A percentile compares a stretch with the other conserved stretches of the same genome.
phyloP scores from a whole-genome alignment of 53 echinoderm and acorn worm genomes.

The Crossaster papposus region DNA sequence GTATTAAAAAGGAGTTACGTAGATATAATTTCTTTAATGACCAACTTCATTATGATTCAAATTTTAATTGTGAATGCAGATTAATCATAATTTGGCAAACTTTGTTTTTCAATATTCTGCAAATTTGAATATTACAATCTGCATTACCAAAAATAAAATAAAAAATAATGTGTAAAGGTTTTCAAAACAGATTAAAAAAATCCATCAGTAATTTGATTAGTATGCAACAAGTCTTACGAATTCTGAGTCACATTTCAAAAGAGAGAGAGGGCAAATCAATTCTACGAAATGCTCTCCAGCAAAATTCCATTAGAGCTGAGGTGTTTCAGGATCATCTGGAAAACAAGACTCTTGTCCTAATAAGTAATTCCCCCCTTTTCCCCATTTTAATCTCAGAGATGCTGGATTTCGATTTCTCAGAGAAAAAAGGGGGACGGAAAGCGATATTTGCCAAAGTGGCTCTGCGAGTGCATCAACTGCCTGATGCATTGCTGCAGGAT shows the following conservation, averaged over 20 bases:
- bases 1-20: too few species aligned
- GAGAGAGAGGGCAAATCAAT: slow-evolving; percentile 43
- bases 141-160: too few species aligned
- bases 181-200: background rate
- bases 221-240: slow-evolving; percentile 29
- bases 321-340: slow-evolving; percentile 17
- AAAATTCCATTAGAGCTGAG: slow-evolving; percentile 40
- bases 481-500: slow-evolving; percentile 1
- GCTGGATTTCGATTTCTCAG: background rate
- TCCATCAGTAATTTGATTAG: background rate
- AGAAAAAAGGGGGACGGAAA: slow-evolving; percentile 2
- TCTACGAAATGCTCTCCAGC: slow-evolving; percentile 11
- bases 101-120: too few species aligned
- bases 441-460: slow-evolving; percentile 1
- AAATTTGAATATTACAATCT: too few species aligned
- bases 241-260: slow-evolving; percentile 20
- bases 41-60: too few species aligned
- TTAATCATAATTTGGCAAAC: too few species aligned
- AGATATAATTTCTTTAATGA: too few species aligned
- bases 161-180: background rate
- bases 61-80: too few species aligned
- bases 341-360: slow-evolving; percentile 16
- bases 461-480: background rate
- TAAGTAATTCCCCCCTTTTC: slow-evolving; percentile 8
- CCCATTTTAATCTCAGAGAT: slow-evolving; percentile 6